Percentiles rank a stretch among this genome's conserved stretches.
These are phyloP conservation scores for Incurvaria masculella DNA, from an alignment of 2,888 invertebrate species.

Conservation along the genomic window DNA sequence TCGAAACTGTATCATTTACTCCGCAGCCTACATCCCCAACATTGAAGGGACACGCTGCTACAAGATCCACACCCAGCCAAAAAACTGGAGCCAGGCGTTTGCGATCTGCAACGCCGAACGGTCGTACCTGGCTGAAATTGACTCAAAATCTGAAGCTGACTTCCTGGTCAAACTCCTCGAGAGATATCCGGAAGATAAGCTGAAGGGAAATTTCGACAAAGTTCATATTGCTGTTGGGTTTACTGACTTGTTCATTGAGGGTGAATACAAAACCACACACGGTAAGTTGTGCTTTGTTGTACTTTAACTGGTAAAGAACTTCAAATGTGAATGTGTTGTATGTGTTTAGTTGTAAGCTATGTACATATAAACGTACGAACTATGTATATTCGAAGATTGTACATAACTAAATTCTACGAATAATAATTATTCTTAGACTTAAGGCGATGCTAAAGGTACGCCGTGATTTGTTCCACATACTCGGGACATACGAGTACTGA, in stretches of 20 bases:
- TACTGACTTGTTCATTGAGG: neutral
- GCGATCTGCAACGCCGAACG: neutral
- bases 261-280: neutral
- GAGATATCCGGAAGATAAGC: neutral
- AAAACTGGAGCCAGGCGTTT: neutral
- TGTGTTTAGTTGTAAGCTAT: too few relatives aligned
- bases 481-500: too few relatives aligned
- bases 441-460: too few relatives aligned
- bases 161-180: neutral
- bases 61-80: neutral
- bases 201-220: neutral
- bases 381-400: too few relatives aligned
- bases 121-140: neutral
- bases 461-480: too few relatives aligned
- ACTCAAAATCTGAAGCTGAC: neutral
- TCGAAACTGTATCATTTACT: too few relatives aligned
- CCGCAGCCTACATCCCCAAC: neutral
- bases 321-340: too few relatives aligned
- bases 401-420: too few relatives aligned
- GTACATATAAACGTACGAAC: too few relatives aligned
- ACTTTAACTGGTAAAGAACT: too few relatives aligned
- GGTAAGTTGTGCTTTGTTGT: too few relatives aligned
- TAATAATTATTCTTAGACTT: too few relatives aligned
- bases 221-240: neutral
- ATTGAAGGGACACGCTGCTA: neutral